Evolutionary conservation across 2,113 vertebrate genomes (phyloP).

Genomic region (Rhinoderma darwinii): DNA sequence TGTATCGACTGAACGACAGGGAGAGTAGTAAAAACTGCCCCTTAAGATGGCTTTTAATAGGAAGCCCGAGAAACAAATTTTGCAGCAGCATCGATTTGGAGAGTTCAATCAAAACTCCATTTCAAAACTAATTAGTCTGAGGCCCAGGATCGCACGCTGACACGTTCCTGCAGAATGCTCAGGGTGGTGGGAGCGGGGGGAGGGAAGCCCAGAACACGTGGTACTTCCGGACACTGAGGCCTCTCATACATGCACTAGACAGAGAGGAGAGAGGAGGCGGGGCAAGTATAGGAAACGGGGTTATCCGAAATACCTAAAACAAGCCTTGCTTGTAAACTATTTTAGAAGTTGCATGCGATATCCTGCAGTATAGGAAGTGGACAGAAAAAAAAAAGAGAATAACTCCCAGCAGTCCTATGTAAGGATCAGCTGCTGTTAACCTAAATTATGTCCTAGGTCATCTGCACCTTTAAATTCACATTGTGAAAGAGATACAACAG

Average conservation of each 20-base stretch:
- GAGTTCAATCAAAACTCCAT: conserved; percentile 99
- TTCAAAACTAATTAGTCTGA: conserved; percentile 99
- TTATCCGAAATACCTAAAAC: background rate
- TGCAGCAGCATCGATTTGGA: conserved; percentile 97
- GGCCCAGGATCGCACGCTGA: conserved; percentile 87
- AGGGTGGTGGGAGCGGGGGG: conserved; percentile 48
- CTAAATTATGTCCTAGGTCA: too few species aligned
- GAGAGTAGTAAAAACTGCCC: conserved; percentile 88
- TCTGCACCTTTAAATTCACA: too few species aligned
- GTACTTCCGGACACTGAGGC: conserved; percentile 35
- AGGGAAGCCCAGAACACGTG: conserved; percentile 42
- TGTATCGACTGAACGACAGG: conserved; percentile 88
- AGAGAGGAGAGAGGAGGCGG: background rate
- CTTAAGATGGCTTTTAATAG: conserved; percentile 92
- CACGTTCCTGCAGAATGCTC: conserved; percentile 81
- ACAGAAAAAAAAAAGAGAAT: too few species aligned
- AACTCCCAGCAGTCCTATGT: background rate
- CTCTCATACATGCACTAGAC: background rate
- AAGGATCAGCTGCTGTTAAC: too few species aligned
- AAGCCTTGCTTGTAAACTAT: background rate
- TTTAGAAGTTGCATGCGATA: background rate
- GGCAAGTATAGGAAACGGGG: background rate
- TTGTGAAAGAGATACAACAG: too few species aligned
- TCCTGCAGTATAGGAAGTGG: background rate
- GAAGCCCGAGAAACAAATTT: conserved; percentile 95